phyloP scores from a whole-genome alignment of 2,888 invertebrate species.

The Drosophila paramelanica region DNA sequence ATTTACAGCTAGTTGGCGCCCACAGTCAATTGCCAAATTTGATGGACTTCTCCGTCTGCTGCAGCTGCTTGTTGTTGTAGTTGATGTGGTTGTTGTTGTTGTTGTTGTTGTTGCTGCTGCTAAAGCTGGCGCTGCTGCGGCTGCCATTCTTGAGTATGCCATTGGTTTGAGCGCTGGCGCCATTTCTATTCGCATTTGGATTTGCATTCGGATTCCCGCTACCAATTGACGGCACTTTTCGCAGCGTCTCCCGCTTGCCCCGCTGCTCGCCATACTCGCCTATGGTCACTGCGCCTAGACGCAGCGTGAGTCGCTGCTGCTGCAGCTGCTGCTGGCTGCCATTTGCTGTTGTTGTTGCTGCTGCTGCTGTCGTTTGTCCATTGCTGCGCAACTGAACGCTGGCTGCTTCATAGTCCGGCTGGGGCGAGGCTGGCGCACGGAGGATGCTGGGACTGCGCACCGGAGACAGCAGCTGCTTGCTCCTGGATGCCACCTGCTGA shows the following conservation, averaged over 20 bases:
- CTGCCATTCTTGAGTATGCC: constrained; percentile 44
- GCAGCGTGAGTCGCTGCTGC: constrained; percentile 85
- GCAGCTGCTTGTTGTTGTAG: constrained; percentile 47
- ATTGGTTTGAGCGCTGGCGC: constrained; percentile 61
- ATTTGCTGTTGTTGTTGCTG: constrained; percentile 31
- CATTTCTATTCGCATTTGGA: constrained; percentile 79
- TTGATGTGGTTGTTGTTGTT: constrained; percentile 58
- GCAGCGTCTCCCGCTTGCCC: constrained; percentile 63
- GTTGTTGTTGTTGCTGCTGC: constrained; percentile 40
- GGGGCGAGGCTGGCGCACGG: constrained; percentile 78
- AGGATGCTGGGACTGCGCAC: constrained; percentile 61
- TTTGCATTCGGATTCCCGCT: constrained; percentile 86
- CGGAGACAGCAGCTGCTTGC: constrained; percentile 43
- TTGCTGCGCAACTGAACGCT: constrained; percentile 46
- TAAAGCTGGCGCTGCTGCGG: constrained; percentile 51
- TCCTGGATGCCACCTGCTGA: constrained; percentile 16
- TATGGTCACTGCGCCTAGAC: constrained; percentile 89
- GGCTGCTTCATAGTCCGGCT: constrained; percentile 76
- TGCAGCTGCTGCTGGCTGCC: constrained; percentile 49
- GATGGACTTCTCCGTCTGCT: constrained; percentile 81
- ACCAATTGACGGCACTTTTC: constrained; percentile 50
- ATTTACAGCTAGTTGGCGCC: constrained; percentile 12
- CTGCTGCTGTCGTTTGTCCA: constrained; percentile 15
- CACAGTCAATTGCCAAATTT: constrained; percentile 82
- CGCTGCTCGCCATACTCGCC: constrained; percentile 88